These are phyloP conservation scores for Palythoa grandiflora DNA, from an alignment of 92 coral and sea anemone genomes.

Conservation along the genomic window DNA sequence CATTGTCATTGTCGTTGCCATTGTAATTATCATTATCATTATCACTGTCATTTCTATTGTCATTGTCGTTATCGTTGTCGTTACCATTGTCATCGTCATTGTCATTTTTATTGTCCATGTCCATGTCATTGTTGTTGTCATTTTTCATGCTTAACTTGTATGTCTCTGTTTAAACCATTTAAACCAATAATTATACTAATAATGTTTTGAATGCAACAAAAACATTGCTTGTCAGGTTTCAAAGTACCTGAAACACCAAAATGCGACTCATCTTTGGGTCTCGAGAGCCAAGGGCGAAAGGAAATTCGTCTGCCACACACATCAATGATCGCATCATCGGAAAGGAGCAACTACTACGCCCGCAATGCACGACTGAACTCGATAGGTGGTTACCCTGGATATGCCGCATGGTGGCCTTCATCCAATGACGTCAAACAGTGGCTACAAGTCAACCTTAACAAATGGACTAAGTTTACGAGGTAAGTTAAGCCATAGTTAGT, in stretches of 20 bases:
- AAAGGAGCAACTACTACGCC: conserved; percentile 26
- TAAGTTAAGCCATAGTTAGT: neutral
- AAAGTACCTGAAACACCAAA: conserved; percentile 13
- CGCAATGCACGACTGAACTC: conserved; percentile 39
- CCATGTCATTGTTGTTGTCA: no score
- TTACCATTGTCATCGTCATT: no score
- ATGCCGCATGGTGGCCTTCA: conserved; percentile 39
- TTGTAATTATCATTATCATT: no score
- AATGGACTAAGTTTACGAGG: conserved; percentile 36
- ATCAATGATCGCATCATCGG: conserved; percentile 36
- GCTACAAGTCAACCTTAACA: conserved; percentile 34
- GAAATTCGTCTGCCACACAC: conserved; percentile 16
- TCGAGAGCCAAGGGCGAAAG: conserved; percentile 20
- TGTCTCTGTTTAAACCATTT: no score
- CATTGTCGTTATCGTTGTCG: no score
- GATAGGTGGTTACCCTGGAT: conserved; percentile 32
- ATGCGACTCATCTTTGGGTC: conserved; percentile 38
- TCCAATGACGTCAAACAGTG: conserved; percentile 20
- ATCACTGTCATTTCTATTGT: no score
- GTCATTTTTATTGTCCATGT: no score
- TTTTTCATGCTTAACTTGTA: no score
- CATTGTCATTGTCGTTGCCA: no score
- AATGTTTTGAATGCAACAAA: no score
- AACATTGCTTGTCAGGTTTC: neutral
- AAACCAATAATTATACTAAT: no score